Conservation (phyloP, 2,888 invertebrate species). For the Acanthococcus lagerstroemiae region DNA sequence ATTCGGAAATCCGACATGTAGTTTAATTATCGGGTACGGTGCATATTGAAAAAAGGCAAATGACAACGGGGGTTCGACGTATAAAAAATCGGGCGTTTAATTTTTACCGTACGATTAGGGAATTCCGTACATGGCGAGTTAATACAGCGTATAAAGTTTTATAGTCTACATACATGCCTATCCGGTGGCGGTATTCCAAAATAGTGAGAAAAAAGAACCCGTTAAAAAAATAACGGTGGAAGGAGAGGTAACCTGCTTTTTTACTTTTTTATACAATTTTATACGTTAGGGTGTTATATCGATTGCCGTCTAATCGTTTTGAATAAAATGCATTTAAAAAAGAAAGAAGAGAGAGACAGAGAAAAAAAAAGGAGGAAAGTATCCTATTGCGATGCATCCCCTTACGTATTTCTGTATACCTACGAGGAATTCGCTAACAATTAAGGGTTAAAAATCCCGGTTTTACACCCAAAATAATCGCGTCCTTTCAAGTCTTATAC, state of each 20-base stretch:
- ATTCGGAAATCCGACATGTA: no score
- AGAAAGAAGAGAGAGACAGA: background rate
- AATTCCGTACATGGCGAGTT: no score
- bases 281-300: conserved; percentile 9
- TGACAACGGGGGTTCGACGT: no score
- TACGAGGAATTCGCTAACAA: conserved; percentile 24
- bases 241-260: background rate
- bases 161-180: no score
- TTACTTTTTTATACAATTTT: background rate
- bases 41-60: no score
- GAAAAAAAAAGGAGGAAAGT: conserved; percentile 6
- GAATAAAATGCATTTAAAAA: background rate
- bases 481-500: conserved; percentile 1
- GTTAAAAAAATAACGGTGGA: no score
- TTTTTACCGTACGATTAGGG: no score
- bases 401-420: conserved; percentile 2
- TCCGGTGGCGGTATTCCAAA: no score
- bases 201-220: background rate
- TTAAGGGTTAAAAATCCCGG: conserved; percentile 28
- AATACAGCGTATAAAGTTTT: no score
- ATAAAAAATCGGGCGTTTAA: no score
- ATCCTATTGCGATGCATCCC: conserved; percentile 23
- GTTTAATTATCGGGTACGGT: no score
- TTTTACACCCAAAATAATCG: conserved; percentile 22
- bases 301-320: conserved; percentile 27